A percentile compares a stretch with the other conserved stretches of the same genome.
Conservation (phyloP, 2,888 invertebrate species). For the Pecten maximus region DNA sequence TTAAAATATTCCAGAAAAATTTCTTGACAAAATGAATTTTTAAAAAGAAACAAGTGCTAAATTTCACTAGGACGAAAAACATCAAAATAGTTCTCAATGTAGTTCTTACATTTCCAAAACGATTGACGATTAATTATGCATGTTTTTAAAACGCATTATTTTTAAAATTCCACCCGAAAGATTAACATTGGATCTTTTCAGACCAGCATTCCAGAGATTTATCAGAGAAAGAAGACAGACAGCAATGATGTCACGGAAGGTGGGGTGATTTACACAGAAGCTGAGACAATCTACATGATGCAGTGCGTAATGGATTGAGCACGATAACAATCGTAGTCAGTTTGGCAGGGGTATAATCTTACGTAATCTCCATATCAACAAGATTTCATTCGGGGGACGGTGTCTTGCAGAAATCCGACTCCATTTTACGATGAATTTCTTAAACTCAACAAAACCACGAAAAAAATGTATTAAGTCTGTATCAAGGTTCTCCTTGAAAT, state of each 20-base stretch:
- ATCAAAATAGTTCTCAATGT: too few relatives aligned
- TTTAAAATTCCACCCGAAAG: not conserved
- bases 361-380: not conserved
- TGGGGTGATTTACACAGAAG: not conserved
- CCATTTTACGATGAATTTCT: not conserved
- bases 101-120: too few relatives aligned
- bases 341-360: not conserved
- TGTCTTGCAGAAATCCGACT: not conserved
- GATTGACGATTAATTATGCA: too few relatives aligned
- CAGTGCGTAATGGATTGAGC: not conserved
- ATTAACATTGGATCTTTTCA: not conserved
- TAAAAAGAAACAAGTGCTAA: too few relatives aligned
- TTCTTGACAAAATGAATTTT: too few relatives aligned
- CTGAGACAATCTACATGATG: constrained; percentile 6
- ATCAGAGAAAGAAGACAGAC: not conserved
- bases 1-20: too few relatives aligned
- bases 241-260: not conserved
- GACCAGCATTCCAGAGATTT: not conserved
- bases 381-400: not conserved
- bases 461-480: not conserved
- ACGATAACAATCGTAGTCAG: not conserved
- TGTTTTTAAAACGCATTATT: too few relatives aligned
- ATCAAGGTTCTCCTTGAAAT: not conserved
- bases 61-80: too few relatives aligned
- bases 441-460: not conserved